A percentile compares a stretch with the other conserved stretches of the same genome.
These are phyloP conservation scores for Stenoptilia bipunctidactyla DNA, from an alignment of 2,888 invertebrate species.

Conservation along the genomic window DNA sequence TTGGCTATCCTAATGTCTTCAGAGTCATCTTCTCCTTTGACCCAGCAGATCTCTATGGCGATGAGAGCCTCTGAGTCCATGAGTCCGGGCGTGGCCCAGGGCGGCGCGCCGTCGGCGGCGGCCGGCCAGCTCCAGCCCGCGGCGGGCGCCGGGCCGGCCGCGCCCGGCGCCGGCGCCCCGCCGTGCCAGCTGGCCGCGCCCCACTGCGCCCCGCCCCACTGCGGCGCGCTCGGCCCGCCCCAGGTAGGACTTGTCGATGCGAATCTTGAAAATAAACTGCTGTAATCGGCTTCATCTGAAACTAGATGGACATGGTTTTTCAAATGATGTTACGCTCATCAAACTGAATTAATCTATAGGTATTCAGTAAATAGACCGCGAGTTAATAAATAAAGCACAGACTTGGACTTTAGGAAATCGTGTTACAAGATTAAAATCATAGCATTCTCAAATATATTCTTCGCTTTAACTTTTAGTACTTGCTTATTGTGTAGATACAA, in stretches of 20 bases:
- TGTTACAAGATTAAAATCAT: too few species aligned
- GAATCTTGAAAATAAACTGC: constrained; percentile 30
- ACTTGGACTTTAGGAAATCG: too few species aligned
- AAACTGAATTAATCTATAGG: too few species aligned
- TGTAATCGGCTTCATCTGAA: constrained; percentile 23
- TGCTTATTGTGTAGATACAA: too few species aligned
- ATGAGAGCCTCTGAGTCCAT: constrained; percentile 87
- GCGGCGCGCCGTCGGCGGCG: constrained; percentile 75
- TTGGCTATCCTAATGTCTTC: constrained; percentile 81
- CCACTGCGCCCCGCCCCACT: constrained; percentile 6
- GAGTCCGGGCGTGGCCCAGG: constrained; percentile 78
- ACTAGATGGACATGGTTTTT: constrained; percentile 17
- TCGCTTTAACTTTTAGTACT: too few species aligned
- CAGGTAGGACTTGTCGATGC: too few species aligned
- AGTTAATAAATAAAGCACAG: too few species aligned
- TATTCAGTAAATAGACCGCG: too few species aligned
- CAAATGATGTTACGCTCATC: too few species aligned
- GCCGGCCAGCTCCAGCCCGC: constrained; percentile 79
- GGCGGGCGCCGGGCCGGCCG: constrained; percentile 75
- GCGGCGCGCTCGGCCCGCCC: constrained; percentile 1
- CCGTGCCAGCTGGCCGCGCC: constrained; percentile 82
- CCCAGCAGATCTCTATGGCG: constrained; percentile 67
- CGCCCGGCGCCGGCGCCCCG: constrained; percentile 41
- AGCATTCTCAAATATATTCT: too few species aligned
- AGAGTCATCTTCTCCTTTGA: constrained; percentile 54